Evolutionary conservation across 2,888 invertebrate species (phyloP), one percentile per base, ranked within the genome.

Genomic region (Germaria angustata): DNA sequence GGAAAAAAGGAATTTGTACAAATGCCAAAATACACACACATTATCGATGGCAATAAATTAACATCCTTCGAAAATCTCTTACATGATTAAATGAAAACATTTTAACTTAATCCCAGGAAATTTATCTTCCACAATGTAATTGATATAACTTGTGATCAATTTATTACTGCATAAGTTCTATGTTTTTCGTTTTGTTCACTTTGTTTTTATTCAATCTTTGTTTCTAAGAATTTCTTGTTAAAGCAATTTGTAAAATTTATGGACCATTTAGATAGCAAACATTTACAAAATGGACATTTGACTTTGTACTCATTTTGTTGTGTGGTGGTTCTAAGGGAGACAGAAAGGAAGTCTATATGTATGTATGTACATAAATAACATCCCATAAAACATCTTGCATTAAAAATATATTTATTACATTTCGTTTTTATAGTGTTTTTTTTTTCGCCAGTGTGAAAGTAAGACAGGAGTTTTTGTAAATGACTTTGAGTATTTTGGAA

Each of bases 201-300:
- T 28, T 5, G 28, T 5, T 17, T 41, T 77, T 49, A 39, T 46
- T 28, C 57, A 6, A 57, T 41, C 34, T 68, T 34, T 73, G 69
- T 63, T 46, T 53, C 57, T 39, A 39, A 11, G 44, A 17, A 22
- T 55, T 63, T 63, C 72, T 65, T 65, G 78, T 55, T 71, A 55
- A 73, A 79, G 79, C 69, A 82, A 79, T 82, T 82, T 82, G 82
- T 82, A 71, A 81, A 84, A 84, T 84, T 84, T 84, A 84, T 84
- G 84, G 77, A 82, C 82, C 82, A 82, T 82, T 82, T 82, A 82
- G 82, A 82, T 82, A 82, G 79, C 82, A 82, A 82, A 82, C 82
- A 82, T 82, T 79, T 75, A 82, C 65, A 82, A 82, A 81, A 82
- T 82, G 82, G 82, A 82, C 82, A 82, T 82, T 82, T 82, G 82